A percentile compares a stretch with the other conserved stretches of the same genome.
These are phyloP conservation scores for Potamarius usumacintae DNA, from an alignment of 2,113 vertebrate genomes.

Conservation along the genomic window DNA sequence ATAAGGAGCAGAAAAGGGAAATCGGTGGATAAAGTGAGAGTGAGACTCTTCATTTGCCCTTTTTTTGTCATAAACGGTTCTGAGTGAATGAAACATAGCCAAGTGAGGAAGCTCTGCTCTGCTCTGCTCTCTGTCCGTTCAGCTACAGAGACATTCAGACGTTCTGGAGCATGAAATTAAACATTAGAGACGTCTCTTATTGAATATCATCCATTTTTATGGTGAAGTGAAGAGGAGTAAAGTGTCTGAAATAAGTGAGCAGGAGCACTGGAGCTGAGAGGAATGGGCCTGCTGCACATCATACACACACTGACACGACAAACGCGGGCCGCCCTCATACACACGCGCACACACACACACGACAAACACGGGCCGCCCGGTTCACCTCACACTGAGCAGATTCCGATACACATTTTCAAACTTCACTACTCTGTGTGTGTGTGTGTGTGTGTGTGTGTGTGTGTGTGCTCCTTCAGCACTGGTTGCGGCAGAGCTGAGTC, in stretches of 20 bases:
- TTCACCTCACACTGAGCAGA: too few species aligned
- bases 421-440: too few species aligned
- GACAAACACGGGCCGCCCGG: too few species aligned
- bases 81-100: conserved; percentile 68
- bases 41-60: neutral
- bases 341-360: too few species aligned
- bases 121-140: conserved; percentile 38
- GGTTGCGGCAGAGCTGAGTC: too few species aligned
- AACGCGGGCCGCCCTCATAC: neutral
- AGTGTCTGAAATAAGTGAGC: conserved; percentile 50
- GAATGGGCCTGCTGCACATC: neutral
- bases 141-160: conserved; percentile 70
- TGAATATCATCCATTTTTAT: conserved; percentile 69
- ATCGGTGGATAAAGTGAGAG: neutral
- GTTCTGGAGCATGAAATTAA: conserved; percentile 78
- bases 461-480: too few species aligned
- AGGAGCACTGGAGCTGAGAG: conserved; percentile 31
- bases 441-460: too few species aligned
- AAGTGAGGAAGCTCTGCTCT: conserved; percentile 58
- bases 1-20: neutral
- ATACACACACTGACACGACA: too few species aligned
- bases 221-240: conserved; percentile 39
- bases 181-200: conserved; percentile 73
- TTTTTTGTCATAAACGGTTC: conserved; percentile 43
- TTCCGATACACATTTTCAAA: too few species aligned